These are phyloP conservation scores for Mormyrops attenuatus DNA, from an alignment of 2,797 vertebrate species.

Conservation along the genomic window DNA sequence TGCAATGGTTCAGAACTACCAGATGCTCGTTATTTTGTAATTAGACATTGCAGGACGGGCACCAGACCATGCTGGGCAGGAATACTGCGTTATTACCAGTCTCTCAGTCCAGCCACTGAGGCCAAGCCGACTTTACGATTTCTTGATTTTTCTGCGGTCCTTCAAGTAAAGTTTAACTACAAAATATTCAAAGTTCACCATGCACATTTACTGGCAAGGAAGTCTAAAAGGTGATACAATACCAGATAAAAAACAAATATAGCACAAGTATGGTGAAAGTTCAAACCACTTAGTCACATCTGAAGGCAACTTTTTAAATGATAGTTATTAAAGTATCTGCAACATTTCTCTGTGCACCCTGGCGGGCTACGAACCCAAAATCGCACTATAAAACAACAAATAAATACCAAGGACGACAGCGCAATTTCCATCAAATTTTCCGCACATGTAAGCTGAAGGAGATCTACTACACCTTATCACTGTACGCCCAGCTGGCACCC, in stretches of 20 bases:
- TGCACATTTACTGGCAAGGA: neutral
- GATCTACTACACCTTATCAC: neutral
- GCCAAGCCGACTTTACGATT: neutral
- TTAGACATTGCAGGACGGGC: neutral
- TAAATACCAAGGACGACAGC: neutral
- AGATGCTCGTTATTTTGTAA: neutral
- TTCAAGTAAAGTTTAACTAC: neutral
- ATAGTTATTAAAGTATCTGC: neutral
- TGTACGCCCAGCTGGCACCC: neutral
- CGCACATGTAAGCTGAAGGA: neutral
- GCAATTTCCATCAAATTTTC: neutral
- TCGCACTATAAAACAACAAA: neutral
- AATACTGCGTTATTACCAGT: neutral
- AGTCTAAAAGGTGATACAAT: neutral
- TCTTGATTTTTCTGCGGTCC: neutral
- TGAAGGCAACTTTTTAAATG: neutral
- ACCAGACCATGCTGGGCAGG: neutral
- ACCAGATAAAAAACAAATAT: neutral
- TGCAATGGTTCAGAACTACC: neutral
- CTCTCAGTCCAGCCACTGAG: neutral
- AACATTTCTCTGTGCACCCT: neutral
- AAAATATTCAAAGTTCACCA: neutral
- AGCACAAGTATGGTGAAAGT: neutral
- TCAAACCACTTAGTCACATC: neutral
- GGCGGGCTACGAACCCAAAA: neutral